Evolutionary conservation across 2,888 invertebrate species (phyloP).

Genomic region (Caenorhabditis angaria): DNA sequence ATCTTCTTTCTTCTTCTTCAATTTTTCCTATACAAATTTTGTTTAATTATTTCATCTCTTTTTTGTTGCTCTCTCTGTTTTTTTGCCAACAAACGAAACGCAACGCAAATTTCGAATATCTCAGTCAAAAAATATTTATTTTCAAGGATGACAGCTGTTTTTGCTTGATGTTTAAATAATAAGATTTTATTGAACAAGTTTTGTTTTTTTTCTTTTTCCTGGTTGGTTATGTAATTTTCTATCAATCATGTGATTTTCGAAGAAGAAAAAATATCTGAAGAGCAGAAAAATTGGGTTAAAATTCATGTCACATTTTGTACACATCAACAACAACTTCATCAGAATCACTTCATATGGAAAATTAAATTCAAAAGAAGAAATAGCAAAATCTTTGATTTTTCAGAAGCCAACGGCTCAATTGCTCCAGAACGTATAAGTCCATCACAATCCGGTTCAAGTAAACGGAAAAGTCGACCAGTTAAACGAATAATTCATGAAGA

Average conservation of each 20-base stretch:
- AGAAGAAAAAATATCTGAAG: not conserved
- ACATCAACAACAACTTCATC: not conserved
- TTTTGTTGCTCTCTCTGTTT: not conserved
- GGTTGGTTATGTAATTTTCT: not conserved
- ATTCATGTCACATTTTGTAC: not conserved
- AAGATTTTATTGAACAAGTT: conserved; percentile 5
- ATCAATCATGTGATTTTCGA: not conserved
- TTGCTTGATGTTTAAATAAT: conserved; percentile 5
- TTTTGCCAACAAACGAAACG: not conserved
- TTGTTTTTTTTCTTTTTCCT: not conserved
- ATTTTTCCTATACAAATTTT: conserved; percentile 4
- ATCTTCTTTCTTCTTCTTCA: conserved; percentile 7
- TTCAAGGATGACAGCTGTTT: conserved; percentile 1
- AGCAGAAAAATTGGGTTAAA: not conserved
- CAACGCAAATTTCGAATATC: conserved; percentile 5
- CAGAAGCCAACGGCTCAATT: conserved; percentile 29
- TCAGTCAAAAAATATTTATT: conserved; percentile 7
- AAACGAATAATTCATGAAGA: conserved; percentile 43
- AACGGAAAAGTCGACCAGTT: conserved; percentile 45
- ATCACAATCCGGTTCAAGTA: conserved; percentile 38
- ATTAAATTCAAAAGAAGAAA: not conserved
- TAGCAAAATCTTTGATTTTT: conserved; percentile 8
- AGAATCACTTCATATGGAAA: not conserved
- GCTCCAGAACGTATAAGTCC: conserved; percentile 35
- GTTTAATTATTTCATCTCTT: conserved; percentile 2